Conservation (phyloP, 92 coral and sea anemone genomes). For the Ricordea florida region DNA sequence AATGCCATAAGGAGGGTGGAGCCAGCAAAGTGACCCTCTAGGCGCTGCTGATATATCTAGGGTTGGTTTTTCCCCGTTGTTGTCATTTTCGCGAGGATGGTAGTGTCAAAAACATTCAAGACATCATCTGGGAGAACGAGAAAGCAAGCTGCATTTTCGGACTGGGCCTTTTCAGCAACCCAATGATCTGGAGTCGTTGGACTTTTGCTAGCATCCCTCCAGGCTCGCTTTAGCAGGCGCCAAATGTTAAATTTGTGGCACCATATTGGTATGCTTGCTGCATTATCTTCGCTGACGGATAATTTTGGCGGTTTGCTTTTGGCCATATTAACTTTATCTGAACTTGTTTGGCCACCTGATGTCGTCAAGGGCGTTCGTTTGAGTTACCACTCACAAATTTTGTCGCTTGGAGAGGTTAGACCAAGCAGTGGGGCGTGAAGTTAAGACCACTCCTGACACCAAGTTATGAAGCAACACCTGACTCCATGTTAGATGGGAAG, state of each 20-base stretch:
- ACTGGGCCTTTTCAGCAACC: conserved; percentile 10
- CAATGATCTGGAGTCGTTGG: not conserved
- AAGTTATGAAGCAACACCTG: no score
- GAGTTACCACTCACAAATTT: no score
- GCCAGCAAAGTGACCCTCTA: conserved; percentile 8
- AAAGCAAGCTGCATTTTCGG: conserved; percentile 7
- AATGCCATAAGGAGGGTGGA: no score
- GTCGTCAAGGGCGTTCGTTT: no score
- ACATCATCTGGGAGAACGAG: conserved; percentile 19
- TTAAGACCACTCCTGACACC: no score
- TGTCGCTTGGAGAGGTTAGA: no score
- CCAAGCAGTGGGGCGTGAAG: no score
- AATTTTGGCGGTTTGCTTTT: conserved; percentile 31
- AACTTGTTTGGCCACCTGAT: no score
- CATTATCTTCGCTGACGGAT: conserved; percentile 6
- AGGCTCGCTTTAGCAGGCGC: conserved; percentile 1
- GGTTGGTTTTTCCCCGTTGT: conserved; percentile 1
- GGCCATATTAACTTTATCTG: no score
- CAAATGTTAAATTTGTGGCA: conserved; percentile 8
- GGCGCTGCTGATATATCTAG: conserved; percentile 5
- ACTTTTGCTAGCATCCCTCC: conserved; percentile 15
- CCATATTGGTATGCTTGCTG: conserved; percentile 18
- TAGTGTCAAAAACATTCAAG: conserved; percentile 8
- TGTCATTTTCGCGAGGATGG: not conserved
- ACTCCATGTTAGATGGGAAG: no score